These are phyloP conservation scores for Lateolabrax maculatus DNA, from an alignment of 2,797 vertebrate genomes.

Conservation along the genomic window DNA sequence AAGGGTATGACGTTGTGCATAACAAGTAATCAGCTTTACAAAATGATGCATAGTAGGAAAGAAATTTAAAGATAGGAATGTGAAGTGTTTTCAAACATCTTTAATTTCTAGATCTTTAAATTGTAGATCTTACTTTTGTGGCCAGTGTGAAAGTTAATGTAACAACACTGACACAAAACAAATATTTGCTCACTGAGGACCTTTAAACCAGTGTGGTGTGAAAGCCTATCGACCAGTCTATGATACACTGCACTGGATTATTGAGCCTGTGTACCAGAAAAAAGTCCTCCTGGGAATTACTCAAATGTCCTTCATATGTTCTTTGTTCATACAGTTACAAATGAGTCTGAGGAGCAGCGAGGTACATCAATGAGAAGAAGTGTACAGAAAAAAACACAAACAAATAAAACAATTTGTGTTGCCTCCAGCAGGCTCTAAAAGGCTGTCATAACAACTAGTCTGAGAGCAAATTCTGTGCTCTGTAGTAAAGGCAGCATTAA, in stretches of 20 bases:
- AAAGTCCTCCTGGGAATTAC: not conserved
- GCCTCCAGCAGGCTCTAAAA: conserved; percentile 63
- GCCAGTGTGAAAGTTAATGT: not conserved
- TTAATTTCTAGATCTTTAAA: not conserved
- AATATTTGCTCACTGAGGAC: not conserved
- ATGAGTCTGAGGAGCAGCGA: too few relatives aligned
- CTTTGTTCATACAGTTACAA: conserved; percentile 4
- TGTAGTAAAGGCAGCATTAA: conserved; percentile 51
- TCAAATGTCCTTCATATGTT: too few relatives aligned
- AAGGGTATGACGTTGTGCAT: not conserved
- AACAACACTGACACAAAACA: too few relatives aligned
- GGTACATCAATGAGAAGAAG: too few relatives aligned
- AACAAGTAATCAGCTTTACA: too few relatives aligned
- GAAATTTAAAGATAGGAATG: not conserved
- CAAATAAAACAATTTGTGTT: conserved; percentile 71
- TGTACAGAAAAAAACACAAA: conserved; percentile 59
- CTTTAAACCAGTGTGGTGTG: not conserved
- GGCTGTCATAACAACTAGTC: conserved; percentile 68
- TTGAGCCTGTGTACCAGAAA: not conserved
- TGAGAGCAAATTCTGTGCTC: conserved; percentile 39
- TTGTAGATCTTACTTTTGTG: not conserved
- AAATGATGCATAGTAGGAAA: too few relatives aligned
- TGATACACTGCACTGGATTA: not conserved
- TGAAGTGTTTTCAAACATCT: not conserved
- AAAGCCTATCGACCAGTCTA: conserved; percentile 1